These are phyloP conservation scores for Xenops minutus DNA, from an alignment of 2,797 vertebrate genomes.

Conservation along the genomic window DNA sequence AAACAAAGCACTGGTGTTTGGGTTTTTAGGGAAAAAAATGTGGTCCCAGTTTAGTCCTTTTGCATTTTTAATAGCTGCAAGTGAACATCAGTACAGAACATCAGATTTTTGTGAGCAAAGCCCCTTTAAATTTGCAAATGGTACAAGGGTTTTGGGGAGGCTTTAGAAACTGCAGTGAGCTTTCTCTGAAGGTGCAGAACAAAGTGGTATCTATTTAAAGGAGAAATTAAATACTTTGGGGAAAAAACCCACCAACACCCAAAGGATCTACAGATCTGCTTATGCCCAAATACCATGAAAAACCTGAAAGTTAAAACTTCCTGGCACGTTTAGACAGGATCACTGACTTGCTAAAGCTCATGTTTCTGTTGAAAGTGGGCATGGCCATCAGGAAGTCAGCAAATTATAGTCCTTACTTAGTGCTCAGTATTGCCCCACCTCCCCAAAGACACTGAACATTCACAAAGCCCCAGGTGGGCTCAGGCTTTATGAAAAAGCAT, in stretches of 20 bases:
- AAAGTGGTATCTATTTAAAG: background rate
- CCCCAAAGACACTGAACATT: background rate
- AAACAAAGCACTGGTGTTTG: background rate
- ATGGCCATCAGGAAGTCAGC: background rate
- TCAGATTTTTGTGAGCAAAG: background rate
- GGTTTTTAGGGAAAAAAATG: background rate
- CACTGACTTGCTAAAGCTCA: background rate
- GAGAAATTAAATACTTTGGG: background rate
- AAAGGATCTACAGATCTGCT: background rate
- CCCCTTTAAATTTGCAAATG: background rate
- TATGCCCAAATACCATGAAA: background rate
- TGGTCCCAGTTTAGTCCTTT: background rate
- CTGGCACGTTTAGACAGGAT: background rate
- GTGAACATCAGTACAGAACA: background rate
- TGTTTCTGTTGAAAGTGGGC: background rate
- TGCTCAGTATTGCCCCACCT: background rate
- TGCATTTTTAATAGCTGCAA: background rate
- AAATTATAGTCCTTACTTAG: background rate
- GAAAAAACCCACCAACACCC: background rate
- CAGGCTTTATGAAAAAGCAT: background rate
- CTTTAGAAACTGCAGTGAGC: background rate
- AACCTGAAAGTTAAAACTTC: background rate
- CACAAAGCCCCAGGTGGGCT: background rate
- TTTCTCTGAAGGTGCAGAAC: background rate
- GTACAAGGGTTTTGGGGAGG: background rate